A percentile compares a stretch with the other conserved stretches of the same genome.
phyloP scores from a whole-genome alignment of 2,888 invertebrate genomes.

The Encarsia formosa region DNA sequence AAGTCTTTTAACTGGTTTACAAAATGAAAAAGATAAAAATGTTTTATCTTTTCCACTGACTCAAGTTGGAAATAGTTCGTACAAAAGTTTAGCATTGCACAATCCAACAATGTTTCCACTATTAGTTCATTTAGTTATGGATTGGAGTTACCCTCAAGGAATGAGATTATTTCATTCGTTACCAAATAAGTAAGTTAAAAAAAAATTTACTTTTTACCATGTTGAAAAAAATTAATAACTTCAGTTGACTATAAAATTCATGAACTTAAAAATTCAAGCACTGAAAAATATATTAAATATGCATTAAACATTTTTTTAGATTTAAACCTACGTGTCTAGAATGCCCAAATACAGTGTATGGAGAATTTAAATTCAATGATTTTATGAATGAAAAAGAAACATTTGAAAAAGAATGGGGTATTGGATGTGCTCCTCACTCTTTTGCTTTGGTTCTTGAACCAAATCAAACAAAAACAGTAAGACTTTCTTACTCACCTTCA shows the following conservation, averaged over 20 bases:
- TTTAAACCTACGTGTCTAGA: conserved; percentile 44
- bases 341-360: conserved; percentile 39
- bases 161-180: conserved; percentile 55
- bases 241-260: too few relatives aligned
- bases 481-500: conserved; percentile 43
- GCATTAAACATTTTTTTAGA: conserved; percentile 27
- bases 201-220: not conserved
- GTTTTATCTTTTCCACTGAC: conserved; percentile 66
- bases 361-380: conserved; percentile 43
- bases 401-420: conserved; percentile 42
- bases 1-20: conserved; percentile 47
- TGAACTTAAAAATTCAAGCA: not conserved
- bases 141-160: conserved; percentile 66
- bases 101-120: conserved; percentile 72
- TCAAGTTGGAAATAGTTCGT: conserved; percentile 66
- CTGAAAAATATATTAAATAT: not conserved
- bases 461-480: conserved; percentile 39
- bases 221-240: too few relatives aligned
- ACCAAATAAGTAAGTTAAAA: conserved; percentile 45
- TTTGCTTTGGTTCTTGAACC: conserved; percentile 42
- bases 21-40: conserved; percentile 49
- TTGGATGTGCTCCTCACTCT: conserved; percentile 37
- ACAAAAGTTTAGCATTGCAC: conserved; percentile 63
- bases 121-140: conserved; percentile 70
- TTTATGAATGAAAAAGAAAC: conserved; percentile 31